A percentile compares a stretch with the other conserved stretches of the same genome.
Conservation (phyloP, 2,113 vertebrate genomes). For the Chaetops frenatus region DNA sequence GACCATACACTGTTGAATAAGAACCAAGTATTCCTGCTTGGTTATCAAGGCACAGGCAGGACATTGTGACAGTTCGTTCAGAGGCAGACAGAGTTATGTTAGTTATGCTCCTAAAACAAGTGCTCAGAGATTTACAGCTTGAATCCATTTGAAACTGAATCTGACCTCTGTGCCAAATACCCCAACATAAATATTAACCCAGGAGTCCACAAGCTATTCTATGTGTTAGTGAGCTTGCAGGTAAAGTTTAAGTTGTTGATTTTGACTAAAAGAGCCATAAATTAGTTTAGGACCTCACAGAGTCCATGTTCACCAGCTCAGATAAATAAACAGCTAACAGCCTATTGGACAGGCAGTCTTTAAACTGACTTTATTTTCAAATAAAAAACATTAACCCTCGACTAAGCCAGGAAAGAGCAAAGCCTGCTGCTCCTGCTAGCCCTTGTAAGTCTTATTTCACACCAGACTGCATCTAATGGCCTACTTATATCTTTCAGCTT, state of each 20-base stretch:
- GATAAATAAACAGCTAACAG: background rate
- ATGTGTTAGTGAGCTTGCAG: background rate
- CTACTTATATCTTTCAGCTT: background rate
- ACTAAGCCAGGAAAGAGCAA: background rate
- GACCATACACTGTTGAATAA: background rate
- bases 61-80: background rate
- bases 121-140: background rate
- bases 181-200: background rate
- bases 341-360: background rate
- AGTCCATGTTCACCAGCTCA: background rate
- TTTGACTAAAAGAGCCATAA: slow-evolving; percentile 13
- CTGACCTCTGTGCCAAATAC: background rate
- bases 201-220: background rate
- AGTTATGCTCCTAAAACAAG: background rate
- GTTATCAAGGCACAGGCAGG: background rate
- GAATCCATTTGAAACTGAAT: background rate
- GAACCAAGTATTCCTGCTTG: background rate
- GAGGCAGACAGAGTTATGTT: background rate
- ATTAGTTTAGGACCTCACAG: background rate
- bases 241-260: background rate
- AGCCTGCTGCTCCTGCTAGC: background rate
- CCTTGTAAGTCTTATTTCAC: background rate
- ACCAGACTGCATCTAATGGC: background rate
- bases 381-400: background rate
- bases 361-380: background rate